A percentile compares a stretch with the other conserved stretches of the same genome.
Evolutionary conservation across 2,888 invertebrate genomes (phyloP).

Genomic region (Rotaria sp.): DNA sequence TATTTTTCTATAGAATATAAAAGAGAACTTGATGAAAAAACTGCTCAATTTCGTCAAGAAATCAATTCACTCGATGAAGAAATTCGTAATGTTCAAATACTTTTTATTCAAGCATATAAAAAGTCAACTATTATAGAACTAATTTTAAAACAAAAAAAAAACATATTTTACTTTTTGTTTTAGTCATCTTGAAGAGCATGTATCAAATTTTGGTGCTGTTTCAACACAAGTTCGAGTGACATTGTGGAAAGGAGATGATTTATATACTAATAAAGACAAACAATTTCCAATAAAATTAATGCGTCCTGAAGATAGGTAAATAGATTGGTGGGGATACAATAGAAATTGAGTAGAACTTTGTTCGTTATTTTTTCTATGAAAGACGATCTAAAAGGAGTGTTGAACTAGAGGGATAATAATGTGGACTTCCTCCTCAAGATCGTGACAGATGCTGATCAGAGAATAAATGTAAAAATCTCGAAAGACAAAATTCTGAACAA

Average conservation of each 20-base stretch:
- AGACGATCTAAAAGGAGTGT: too few relatives aligned
- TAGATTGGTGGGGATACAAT: not conserved
- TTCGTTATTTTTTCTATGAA: too few relatives aligned
- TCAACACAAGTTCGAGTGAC: not conserved
- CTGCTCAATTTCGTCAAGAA: not conserved
- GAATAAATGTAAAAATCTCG: too few relatives aligned
- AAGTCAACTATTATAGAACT: not conserved
- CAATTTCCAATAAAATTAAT: not conserved
- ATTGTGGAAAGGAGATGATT: not conserved
- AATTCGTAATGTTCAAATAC: not conserved
- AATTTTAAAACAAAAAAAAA: not conserved
- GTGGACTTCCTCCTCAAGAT: too few relatives aligned
- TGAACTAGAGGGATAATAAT: too few relatives aligned
- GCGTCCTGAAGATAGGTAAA: not conserved
- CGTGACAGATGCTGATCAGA: too few relatives aligned
- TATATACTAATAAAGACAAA: not conserved
- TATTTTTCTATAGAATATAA: not conserved
- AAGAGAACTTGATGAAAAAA: not conserved
- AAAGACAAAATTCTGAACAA: too few relatives aligned
- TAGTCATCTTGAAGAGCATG: not conserved
- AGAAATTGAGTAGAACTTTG: too few relatives aligned
- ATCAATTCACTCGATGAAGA: not conserved
- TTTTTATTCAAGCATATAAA: slow-evolving; percentile 17
- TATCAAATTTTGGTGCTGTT: not conserved
- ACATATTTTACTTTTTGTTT: not conserved